Base-by-base conservation (phyloP, 2,113 vertebrate genomes). In the Brienomyrus longianalis region DNA sequence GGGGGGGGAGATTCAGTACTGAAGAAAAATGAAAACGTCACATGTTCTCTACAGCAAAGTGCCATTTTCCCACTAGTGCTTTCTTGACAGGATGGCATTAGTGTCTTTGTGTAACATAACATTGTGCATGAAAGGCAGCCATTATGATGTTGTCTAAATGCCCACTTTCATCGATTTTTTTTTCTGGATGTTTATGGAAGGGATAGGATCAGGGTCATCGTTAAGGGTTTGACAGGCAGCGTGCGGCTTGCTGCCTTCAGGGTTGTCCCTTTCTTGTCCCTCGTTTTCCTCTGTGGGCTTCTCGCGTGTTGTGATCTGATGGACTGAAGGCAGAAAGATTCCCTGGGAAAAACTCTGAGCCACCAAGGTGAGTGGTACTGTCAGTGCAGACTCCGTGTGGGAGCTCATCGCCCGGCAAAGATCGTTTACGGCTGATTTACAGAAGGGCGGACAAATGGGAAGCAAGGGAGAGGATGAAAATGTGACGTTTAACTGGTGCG, bases 81-180 rank as follows among this genome's bases (percentile, higher is more conserved):
- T 92, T 90, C 80, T 27, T 85, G 27, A 88, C 80, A 90, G 70
- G 56, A 70, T 45, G 66, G 47, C 87, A 86, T 66, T 86, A 88
- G 87, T 59, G 51, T 70, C 89, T 92, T 86, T 87, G 50, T 83
- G 88, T 90, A 83, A 50, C 4, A 74, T 83, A 89, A 90, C 89
- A 45, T 51, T 88, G 87, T 86, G 66, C 62, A 89, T 92, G 87
- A 92, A 90, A 91, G 56, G 85, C 90, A 88, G 84, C 88, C 35
- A 85, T 90, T 88, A 86, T 48, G 88, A 87, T 85, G 83, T 87
- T 52, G 74, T 86, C 89, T 83, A 89, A 91, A 92, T 45, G 80
- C 83, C 74, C 31, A 90, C 84, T 88, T 9, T 52, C 31, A 35
- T 51, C 83, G 89, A 84, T 90, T 83, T 45, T 89, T 70, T 56